phyloP scores from a whole-genome alignment of 1,140 invertebrate species.

The Drosophila kikkawai region DNA sequence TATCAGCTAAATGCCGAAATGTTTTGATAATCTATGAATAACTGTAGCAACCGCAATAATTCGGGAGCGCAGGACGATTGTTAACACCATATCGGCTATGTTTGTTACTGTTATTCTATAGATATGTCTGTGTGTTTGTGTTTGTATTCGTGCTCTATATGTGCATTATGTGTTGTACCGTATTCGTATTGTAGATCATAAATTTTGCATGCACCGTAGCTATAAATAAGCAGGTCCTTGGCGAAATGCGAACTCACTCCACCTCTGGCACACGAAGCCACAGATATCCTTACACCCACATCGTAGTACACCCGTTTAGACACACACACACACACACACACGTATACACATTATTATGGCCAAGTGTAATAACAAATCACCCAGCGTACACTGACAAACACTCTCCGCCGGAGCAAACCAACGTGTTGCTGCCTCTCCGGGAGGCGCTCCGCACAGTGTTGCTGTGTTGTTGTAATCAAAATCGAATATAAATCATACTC shows the following conservation, averaged over 20 bases:
- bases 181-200: conserved; percentile 76
- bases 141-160: conserved; percentile 27
- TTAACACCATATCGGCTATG: conserved; percentile 21
- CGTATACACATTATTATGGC: conserved; percentile 69
- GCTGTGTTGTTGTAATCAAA: conserved; percentile 80
- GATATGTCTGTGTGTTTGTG: conserved; percentile 38
- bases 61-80: conserved; percentile 11
- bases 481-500: conserved; percentile 81
- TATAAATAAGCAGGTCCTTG: conserved; percentile 71
- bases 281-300: conserved; percentile 24
- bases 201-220: conserved; percentile 79
- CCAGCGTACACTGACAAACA: conserved; percentile 35
- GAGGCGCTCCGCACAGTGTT: conserved; percentile 49
- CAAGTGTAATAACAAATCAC: conserved; percentile 76
- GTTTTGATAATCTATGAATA: not conserved
- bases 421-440: conserved; percentile 40
- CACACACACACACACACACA: conserved; percentile 3
- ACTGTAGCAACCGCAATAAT: not conserved
- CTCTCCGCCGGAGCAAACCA: conserved; percentile 23
- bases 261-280: conserved; percentile 29
- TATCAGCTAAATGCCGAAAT: not conserved
- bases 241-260: conserved; percentile 47
- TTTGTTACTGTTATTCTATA: conserved; percentile 42
- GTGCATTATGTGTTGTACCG: conserved; percentile 42
- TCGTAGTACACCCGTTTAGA: not conserved